Conservation (phyloP, 2,113 vertebrate species). For the Gobiocypris rarus region DNA sequence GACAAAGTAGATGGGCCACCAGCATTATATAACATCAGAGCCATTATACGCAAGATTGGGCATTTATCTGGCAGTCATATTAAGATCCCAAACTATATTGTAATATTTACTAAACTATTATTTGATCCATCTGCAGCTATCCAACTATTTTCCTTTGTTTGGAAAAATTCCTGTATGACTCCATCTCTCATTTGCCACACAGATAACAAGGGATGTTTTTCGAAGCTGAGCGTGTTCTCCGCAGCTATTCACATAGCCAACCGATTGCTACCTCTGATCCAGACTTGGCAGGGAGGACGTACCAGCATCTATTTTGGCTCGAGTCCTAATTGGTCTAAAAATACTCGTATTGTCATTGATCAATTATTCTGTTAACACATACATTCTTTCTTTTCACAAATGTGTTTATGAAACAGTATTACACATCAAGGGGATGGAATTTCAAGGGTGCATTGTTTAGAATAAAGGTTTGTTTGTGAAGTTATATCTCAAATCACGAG, state of each 20-base stretch:
- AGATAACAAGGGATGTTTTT: slow-evolving; percentile 37
- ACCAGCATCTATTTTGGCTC: slow-evolving; percentile 36
- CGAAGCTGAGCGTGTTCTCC: slow-evolving; percentile 37
- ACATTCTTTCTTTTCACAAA: slow-evolving; percentile 50
- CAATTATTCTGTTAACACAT: slow-evolving; percentile 50
- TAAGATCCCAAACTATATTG: slow-evolving; percentile 44
- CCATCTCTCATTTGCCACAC: not conserved
- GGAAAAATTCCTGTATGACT: slow-evolving; percentile 19
- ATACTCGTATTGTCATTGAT: slow-evolving; percentile 45
- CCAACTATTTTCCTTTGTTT: slow-evolving; percentile 43
- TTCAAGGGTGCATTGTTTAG: slow-evolving; percentile 30
- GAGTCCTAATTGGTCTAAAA: slow-evolving; percentile 48
- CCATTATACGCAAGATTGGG: slow-evolving; percentile 48
- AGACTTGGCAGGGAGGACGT: slow-evolving; percentile 28
- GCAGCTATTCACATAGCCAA: slow-evolving; percentile 39
- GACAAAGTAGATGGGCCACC: slow-evolving; percentile 38
- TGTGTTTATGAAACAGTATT: slow-evolving; percentile 51
- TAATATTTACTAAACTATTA: slow-evolving; percentile 41
- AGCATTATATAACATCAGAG: slow-evolving; percentile 45
- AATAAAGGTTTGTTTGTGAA: not conserved
- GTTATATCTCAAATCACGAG: not conserved
- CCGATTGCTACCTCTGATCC: slow-evolving; percentile 16
- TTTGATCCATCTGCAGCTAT: slow-evolving; percentile 33
- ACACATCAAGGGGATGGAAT: slow-evolving; percentile 25
- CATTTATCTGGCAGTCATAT: slow-evolving; percentile 46